A percentile compares a stretch with the other conserved stretches of the same genome.
phyloP scores from a whole-genome alignment of 2,113 vertebrate genomes.

The Probosciger aterrimus region DNA sequence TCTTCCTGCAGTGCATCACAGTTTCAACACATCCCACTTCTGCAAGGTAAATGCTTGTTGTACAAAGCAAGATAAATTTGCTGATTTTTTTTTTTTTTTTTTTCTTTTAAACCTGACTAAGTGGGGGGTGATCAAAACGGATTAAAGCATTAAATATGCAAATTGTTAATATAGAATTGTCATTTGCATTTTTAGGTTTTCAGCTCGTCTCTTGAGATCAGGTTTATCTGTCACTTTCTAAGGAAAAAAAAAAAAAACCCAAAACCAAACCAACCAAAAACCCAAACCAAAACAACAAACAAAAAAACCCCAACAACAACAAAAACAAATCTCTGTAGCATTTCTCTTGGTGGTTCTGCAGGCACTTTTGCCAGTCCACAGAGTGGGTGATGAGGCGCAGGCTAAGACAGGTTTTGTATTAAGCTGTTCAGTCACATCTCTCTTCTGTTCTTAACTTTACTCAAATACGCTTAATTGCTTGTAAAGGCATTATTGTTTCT shows the following conservation, averaged over 20 bases:
- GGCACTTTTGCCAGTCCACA: neutral
- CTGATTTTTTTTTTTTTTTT: neutral
- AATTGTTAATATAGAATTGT: neutral
- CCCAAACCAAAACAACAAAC: neutral
- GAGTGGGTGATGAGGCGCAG: neutral
- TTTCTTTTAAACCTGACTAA: neutral
- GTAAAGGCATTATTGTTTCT: constrained; percentile 33
- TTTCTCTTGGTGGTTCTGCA: neutral
- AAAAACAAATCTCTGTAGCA: neutral
- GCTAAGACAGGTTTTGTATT: neutral
- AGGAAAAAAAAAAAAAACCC: neutral
- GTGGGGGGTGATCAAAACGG: neutral
- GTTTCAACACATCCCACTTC: neutral
- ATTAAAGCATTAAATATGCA: neutral
- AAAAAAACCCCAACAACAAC: neutral
- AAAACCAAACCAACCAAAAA: neutral
- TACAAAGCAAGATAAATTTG: neutral
- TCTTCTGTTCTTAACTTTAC: neutral
- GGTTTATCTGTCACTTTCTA: neutral
- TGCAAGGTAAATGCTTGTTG: neutral
- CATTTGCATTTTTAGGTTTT: neutral
- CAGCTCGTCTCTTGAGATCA: neutral
- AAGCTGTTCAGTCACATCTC: neutral
- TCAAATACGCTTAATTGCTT: neutral
- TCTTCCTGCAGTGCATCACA: neutral